phyloP scores from a whole-genome alignment of 2,113 vertebrate genomes.

The Pollachius pollachius region DNA sequence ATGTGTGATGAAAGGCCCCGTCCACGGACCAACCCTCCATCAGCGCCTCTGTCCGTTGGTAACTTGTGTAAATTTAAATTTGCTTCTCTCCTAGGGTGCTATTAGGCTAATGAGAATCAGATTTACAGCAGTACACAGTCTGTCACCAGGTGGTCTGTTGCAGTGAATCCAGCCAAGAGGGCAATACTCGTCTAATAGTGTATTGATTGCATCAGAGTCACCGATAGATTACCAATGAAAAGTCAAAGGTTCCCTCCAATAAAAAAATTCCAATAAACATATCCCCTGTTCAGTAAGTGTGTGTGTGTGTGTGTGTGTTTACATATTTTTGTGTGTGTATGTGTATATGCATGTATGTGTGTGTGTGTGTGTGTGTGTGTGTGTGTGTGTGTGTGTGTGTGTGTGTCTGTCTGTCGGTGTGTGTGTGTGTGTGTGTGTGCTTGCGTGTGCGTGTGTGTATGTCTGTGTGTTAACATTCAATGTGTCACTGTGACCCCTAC shows the following conservation, averaged over 20 bases:
- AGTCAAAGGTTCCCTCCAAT: too few relatives aligned
- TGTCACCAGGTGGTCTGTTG: conserved; percentile 28
- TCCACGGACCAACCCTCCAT: background rate
- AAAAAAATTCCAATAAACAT: too few relatives aligned
- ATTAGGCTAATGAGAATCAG: conserved; percentile 46
- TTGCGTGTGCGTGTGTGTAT: too few relatives aligned
- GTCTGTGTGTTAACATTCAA: too few relatives aligned
- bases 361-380: background rate
- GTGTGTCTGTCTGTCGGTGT: too few relatives aligned
- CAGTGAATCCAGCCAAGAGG: conserved; percentile 13
- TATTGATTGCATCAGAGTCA: conserved; percentile 37
- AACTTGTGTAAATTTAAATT: conserved; percentile 13
- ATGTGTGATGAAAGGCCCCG: too few relatives aligned
- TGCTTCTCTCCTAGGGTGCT: conserved; percentile 8
- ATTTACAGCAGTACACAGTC: conserved; percentile 36
- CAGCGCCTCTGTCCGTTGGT: conserved; percentile 1
- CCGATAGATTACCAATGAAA: background rate
- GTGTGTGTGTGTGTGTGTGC: too few relatives aligned
- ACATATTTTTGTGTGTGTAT: background rate
- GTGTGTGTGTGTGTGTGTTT: too few relatives aligned
- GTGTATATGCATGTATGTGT: conserved; percentile 3
- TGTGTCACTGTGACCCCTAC: too few relatives aligned
- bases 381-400: too few relatives aligned
- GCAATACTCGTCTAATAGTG: conserved; percentile 22
- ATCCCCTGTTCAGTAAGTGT: too few relatives aligned